Evolutionary conservation across 2,113 vertebrate genomes (phyloP).

Genomic region (Monarcha castaneiventris): DNA sequence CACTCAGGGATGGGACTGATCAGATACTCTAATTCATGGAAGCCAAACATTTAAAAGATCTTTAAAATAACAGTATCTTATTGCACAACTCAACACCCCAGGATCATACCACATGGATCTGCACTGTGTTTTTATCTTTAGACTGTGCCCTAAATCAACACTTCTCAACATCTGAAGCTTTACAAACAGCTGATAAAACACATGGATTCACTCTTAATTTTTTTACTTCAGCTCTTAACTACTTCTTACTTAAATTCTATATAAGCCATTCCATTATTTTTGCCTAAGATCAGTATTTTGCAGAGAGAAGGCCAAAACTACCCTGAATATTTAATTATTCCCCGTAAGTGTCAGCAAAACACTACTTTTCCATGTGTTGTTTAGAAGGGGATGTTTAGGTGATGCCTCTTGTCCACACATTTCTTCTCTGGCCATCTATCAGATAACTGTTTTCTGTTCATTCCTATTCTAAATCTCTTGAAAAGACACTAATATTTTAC

Average conservation of each 20-base stretch:
- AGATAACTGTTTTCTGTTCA: neutral
- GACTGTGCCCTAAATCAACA: neutral
- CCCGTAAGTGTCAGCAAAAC: neutral
- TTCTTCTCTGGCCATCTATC: neutral
- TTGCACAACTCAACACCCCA: neutral
- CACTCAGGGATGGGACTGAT: neutral
- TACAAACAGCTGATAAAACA: neutral
- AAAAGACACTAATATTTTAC: neutral
- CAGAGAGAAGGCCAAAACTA: neutral
- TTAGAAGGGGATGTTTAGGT: neutral
- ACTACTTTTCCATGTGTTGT: neutral
- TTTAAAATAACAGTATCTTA: neutral
- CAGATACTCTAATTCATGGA: neutral
- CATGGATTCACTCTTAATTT: accelerated
- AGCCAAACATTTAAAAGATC: neutral
- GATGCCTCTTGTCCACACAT: neutral
- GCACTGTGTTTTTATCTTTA: neutral
- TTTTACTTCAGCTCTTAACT: neutral
- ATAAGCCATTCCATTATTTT: neutral
- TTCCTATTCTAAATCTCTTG: neutral
- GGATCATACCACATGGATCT: neutral
- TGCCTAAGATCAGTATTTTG: neutral
- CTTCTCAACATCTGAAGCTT: neutral
- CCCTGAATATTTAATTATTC: neutral
- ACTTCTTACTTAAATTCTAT: neutral